Evolutionary conservation across 2,113 vertebrate genomes (phyloP).

Genomic region (Microcebus jonahi): DNA sequence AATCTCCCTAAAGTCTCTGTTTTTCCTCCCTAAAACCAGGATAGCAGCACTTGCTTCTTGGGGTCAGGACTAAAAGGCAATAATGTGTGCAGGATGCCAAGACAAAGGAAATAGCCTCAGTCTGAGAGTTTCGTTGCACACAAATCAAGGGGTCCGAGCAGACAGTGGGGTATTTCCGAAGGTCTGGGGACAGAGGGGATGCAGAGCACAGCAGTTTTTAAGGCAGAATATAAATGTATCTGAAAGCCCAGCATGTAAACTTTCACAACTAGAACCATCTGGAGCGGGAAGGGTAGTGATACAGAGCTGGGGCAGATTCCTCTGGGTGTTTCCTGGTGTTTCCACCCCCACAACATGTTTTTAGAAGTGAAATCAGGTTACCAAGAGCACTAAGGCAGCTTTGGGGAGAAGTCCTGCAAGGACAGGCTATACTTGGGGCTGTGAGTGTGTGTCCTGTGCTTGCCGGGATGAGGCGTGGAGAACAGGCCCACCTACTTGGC

Average conservation of each 20-base stretch:
- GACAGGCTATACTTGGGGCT: neutral
- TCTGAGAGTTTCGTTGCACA: neutral
- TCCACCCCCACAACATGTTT: slow-evolving; percentile 60
- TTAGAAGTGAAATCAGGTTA: slow-evolving; percentile 50
- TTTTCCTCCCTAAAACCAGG: neutral
- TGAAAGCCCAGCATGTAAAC: slow-evolving; percentile 37
- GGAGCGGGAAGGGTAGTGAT: neutral
- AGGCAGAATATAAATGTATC: neutral
- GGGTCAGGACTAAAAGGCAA: neutral
- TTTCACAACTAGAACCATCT: slow-evolving; percentile 33
- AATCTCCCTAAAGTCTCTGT: neutral
- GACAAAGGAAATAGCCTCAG: neutral
- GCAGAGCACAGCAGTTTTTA: neutral
- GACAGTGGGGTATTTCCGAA: neutral
- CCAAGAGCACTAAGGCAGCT: neutral
- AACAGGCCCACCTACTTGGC: neutral
- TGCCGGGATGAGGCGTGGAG: neutral
- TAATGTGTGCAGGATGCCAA: neutral
- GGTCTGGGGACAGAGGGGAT: neutral
- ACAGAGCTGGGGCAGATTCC: slow-evolving; percentile 24
- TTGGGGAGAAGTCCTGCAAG: slow-evolving; percentile 45
- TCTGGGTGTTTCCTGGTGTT: slow-evolving; percentile 45
- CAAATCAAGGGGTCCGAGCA: neutral
- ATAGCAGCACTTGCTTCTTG: neutral
- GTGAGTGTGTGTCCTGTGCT: neutral